phyloP scores from a whole-genome alignment of 2,113 vertebrate species.

The Lophura nycthemera region DNA sequence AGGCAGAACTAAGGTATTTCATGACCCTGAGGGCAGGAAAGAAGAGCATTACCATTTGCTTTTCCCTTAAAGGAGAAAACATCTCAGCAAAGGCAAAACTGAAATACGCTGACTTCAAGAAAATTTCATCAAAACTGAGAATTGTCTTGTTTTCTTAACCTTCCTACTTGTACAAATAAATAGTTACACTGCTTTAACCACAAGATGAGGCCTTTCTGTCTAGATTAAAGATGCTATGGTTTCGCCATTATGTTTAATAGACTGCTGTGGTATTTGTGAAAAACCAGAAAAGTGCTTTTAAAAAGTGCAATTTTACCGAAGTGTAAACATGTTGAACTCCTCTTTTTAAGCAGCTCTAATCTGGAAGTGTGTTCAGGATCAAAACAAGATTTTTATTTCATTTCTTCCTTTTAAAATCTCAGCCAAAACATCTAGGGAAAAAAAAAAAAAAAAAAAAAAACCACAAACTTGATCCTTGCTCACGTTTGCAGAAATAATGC shows the following conservation, averaged over 20 bases:
- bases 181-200: background rate
- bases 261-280: conserved; percentile 3
- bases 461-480: background rate
- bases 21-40: background rate
- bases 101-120: background rate
- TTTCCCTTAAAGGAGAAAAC: background rate
- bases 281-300: conserved; percentile 9
- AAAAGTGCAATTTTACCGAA: background rate
- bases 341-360: background rate
- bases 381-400: background rate
- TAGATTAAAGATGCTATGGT: background rate
- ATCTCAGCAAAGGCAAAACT: background rate
- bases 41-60: background rate
- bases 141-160: background rate
- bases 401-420: background rate
- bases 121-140: background rate
- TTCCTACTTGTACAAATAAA: background rate
- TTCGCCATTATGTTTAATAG: conserved; percentile 4
- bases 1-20: background rate
- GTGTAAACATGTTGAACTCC: background rate
- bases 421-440: background rate
- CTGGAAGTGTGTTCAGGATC: background rate
- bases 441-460: too few relatives aligned
- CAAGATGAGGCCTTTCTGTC: background rate
- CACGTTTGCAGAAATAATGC: background rate